Evolutionary conservation across 2,888 invertebrate species (phyloP).

Genomic region (Xanthostigma xanthostigma): DNA sequence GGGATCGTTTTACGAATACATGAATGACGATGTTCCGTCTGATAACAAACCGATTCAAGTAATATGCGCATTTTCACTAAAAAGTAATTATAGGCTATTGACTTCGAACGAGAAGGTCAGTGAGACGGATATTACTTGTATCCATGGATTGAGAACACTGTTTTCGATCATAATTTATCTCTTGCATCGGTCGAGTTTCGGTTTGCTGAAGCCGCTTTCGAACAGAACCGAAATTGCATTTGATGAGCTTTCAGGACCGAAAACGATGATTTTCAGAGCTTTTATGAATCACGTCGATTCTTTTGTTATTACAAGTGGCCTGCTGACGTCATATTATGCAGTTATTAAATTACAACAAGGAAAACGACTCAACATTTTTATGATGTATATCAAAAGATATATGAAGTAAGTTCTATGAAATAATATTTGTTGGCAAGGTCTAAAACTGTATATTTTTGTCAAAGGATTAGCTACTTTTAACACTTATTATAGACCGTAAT

Average conservation of each 20-base stretch:
- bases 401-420: constrained; percentile 6
- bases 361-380: constrained; percentile 1
- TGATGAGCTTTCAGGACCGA: not conserved
- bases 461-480: no score
- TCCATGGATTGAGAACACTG: constrained; percentile 7
- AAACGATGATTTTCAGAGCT: constrained; percentile 6
- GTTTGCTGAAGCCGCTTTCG: constrained; percentile 7
- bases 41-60: not conserved
- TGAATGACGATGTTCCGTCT: not conserved
- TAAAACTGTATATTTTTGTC: no score
- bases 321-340: constrained; percentile 7
- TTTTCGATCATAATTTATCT: constrained; percentile 7
- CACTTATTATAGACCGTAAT: no score
- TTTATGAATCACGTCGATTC: constrained; percentile 9
- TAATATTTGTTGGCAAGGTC: no score
- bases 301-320: constrained; percentile 8
- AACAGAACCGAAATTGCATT: constrained; percentile 7
- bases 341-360: constrained; percentile 4
- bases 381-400: constrained; percentile 8
- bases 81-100: not conserved
- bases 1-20: not conserved
- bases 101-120: no score
- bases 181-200: constrained; percentile 7
- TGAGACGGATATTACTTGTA: constrained; percentile 1
- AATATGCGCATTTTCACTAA: not conserved